Percentiles rank a stretch among this genome's conserved stretches.
Conservation (phyloP, 2,888 invertebrate genomes). For the Caenorhabditis plicata region DNA sequence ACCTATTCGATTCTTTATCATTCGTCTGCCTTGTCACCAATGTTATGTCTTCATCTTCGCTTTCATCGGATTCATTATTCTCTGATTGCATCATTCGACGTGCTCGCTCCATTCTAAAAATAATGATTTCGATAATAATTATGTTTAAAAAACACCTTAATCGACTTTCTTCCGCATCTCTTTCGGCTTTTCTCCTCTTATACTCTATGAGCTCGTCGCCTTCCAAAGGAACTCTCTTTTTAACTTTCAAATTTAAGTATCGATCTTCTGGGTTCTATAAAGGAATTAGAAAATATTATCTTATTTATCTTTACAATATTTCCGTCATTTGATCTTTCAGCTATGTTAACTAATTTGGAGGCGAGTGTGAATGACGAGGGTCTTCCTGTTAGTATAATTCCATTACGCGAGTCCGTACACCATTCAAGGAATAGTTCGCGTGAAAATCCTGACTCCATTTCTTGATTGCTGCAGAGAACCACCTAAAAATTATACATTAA, state of each 20-base stretch:
- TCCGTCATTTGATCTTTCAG: conserved; percentile 25
- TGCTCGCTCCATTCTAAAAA: conserved; percentile 13
- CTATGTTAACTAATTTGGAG: conserved; percentile 19
- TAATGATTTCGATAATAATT: conserved; percentile 8
- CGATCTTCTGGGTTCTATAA: conserved; percentile 10
- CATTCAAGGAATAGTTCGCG: conserved; percentile 90
- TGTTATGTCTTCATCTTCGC: no score
- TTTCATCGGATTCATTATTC: no score
- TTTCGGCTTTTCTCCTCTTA: conserved; percentile 68
- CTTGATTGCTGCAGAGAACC: conserved; percentile 89
- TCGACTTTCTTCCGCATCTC: conserved; percentile 66
- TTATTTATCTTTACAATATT: neutral
- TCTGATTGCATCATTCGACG: conserved; percentile 25
- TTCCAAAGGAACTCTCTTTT: conserved; percentile 70
- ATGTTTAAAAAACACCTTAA: neutral
- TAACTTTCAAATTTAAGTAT: conserved; percentile 34
- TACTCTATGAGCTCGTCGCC: conserved; percentile 72
- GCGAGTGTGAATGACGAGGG: conserved; percentile 26
- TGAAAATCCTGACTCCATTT: conserved; percentile 91
- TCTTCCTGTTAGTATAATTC: conserved; percentile 81
- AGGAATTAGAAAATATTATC: neutral
- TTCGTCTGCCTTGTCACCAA: no score
- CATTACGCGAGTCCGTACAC: conserved; percentile 87
- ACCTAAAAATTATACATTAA: no score
- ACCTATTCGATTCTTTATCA: no score